These are phyloP conservation scores for Todus mexicanus DNA, from an alignment of 2,797 vertebrate genomes.

Conservation along the genomic window DNA sequence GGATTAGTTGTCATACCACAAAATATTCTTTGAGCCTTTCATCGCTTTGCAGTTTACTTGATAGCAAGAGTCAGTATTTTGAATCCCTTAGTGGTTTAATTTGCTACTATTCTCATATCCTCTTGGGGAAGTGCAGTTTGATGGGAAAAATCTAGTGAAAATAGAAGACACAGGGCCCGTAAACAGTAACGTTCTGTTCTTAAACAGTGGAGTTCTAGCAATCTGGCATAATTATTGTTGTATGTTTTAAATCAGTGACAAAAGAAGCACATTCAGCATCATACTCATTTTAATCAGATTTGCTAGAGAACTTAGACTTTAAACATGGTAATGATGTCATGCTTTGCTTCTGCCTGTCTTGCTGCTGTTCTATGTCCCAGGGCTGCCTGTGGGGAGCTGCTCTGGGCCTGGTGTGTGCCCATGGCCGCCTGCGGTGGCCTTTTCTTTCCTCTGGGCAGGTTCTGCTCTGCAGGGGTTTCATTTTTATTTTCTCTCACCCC, in stretches of 20 bases:
- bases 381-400: too few species aligned
- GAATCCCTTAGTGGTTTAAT: slow-evolving; percentile 8
- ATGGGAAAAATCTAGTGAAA: background rate
- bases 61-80: slow-evolving; percentile 27
- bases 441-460: too few species aligned
- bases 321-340: slow-evolving; percentile 39
- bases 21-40: background rate
- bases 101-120: slow-evolving; percentile 25
- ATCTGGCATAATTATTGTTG: slow-evolving; percentile 32
- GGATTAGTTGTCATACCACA: slow-evolving; percentile 25
- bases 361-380: too few species aligned
- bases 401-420: too few species aligned
- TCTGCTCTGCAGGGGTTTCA: too few species aligned
- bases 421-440: too few species aligned
- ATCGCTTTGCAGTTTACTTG: slow-evolving; percentile 35
- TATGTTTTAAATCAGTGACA: slow-evolving; percentile 46
- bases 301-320: slow-evolving; percentile 44
- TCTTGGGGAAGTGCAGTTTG: background rate
- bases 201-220: slow-evolving; percentile 23
- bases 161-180: background rate
- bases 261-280: slow-evolving; percentile 1
- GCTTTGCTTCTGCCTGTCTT: too few species aligned
- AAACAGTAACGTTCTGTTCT: slow-evolving; percentile 1
- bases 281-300: slow-evolving; percentile 41
- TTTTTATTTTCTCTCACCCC: too few species aligned